Base-by-base conservation (phyloP, 2,888 invertebrate genomes). In the Volucella zonaria region DNA sequence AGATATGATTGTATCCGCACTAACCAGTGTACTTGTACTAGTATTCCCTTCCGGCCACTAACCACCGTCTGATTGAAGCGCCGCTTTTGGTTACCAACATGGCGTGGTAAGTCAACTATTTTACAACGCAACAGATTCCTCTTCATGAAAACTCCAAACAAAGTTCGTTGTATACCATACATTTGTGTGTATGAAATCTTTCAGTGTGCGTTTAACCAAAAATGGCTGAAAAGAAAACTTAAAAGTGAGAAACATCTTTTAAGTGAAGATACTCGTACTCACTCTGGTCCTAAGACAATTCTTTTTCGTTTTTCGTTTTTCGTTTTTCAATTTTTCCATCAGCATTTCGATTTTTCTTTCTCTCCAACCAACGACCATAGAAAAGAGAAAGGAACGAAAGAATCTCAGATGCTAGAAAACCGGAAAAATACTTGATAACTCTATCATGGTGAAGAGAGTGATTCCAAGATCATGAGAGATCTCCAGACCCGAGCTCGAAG, bases 241-340 rank as follows among this genome's bases (percentile, higher is more conserved):
- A 56, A 68, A 74, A 80, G 79, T 80, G 80, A 80, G 74, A 67
- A 64, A 80, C 74, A 66, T 31, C 31, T 31, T 31, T 31, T 31
- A 6, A 31, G 31, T 31, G 31, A 31, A 3, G 1, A 3, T 23
- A 23, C 23, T 1, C 1, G 31, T 31, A 31, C 6, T 6, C 6
- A 6, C 31, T 31, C 0, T 2, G 31, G 31, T 31, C 4, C 31
- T 31, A 31, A 31, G 31, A 31, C 6, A 31, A 31, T 31, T 31
- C 31, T 31, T 31, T 31, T 31, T 31, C 6, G 51, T 14, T 23
- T 49, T n/a, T 49, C n/a, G 11, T 43, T 61, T 40, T 61, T 49
- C 14, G 45, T 10, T n/a, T 1, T 11, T 15, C 59, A 38, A 40
- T 23, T 54, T 54, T 11, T 8, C 45, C 52, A 31, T 54, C 54